These are phyloP conservation scores for Anagrus nilaparvatae DNA, from an alignment of 1,140 invertebrate species.

Conservation along the genomic window DNA sequence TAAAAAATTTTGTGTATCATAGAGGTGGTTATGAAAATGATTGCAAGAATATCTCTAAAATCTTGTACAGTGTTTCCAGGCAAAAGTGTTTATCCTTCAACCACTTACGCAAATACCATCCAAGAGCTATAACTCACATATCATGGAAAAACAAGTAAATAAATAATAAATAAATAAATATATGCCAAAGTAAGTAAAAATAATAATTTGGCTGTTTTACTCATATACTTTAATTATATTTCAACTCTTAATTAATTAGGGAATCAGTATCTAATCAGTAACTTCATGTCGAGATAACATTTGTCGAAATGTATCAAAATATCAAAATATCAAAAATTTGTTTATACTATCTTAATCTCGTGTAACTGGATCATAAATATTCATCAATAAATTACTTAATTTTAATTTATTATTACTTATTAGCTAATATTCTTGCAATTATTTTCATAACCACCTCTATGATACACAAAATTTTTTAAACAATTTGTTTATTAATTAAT, in stretches of 20 bases:
- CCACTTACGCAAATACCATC: slow-evolving; percentile 86
- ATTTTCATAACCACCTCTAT: no score
- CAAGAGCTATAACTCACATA: slow-evolving; percentile 87
- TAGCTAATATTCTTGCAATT: no score
- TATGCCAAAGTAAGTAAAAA: slow-evolving; percentile 83
- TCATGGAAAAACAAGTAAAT: slow-evolving; percentile 97
- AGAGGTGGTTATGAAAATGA: no score
- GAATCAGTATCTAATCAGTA: slow-evolving; percentile 93
- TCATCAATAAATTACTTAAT: no score
- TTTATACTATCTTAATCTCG: no score
- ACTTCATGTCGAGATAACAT: slow-evolving; percentile 98
- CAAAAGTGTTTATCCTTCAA: slow-evolving; percentile 36
- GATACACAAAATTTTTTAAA: no score
- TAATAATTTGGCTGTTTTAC: neutral
- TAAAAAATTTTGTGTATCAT: no score
- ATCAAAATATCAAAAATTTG: no score
- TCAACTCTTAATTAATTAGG: slow-evolving; percentile 39
- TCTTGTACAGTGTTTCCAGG: slow-evolving; percentile 36
- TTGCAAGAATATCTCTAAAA: slow-evolving; percentile 3
- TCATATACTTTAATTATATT: slow-evolving; percentile 1
- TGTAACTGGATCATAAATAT: no score
- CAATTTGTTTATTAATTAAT: no score
- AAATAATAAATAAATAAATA: slow-evolving; percentile 98
- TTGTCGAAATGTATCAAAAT: no score
- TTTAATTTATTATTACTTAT: no score